Evolutionary conservation across 2,888 invertebrate genomes (phyloP).

Genomic region (Entomobrya multifasciata): DNA sequence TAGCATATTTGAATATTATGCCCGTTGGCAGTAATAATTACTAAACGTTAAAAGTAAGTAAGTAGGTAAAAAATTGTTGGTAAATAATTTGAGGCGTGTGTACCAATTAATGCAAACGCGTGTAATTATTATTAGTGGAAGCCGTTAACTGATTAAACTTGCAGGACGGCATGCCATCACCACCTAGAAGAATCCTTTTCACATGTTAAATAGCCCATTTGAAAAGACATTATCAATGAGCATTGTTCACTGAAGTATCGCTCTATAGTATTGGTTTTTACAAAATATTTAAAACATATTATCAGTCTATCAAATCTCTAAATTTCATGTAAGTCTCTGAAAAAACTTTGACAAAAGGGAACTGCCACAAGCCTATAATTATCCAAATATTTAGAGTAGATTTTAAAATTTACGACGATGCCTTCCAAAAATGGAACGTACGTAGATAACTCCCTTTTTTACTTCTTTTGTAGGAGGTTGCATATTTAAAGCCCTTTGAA

Average conservation of each 20-base stretch:
- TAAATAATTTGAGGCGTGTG: conserved; percentile 51
- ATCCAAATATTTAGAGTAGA: too few relatives aligned
- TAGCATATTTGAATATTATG: neutral
- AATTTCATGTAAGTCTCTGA: too few relatives aligned
- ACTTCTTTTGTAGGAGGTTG: too few relatives aligned
- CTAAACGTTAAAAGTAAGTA: conserved; percentile 16
- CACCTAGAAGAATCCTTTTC: neutral
- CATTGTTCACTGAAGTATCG: neutral
- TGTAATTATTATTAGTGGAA: conserved; percentile 13
- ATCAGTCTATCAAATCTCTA: too few relatives aligned
- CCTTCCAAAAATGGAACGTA: neutral
- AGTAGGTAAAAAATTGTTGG: conserved; percentile 32
- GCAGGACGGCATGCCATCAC: neutral
- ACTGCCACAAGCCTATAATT: too few relatives aligned
- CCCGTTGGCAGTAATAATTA: conserved; percentile 7
- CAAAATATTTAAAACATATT: too few relatives aligned
- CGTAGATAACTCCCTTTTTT: too few relatives aligned
- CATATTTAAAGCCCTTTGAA: too few relatives aligned
- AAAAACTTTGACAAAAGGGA: too few relatives aligned
- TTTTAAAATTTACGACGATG: too few relatives aligned
- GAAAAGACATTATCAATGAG: neutral
- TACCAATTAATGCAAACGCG: conserved; percentile 43
- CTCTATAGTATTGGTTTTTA: neutral
- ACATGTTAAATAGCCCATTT: conserved; percentile 42
- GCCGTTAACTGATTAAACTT: conserved; percentile 15